phyloP scores from a whole-genome alignment of 2,113 vertebrate genomes.

The Deroptyus accipitrinus region DNA sequence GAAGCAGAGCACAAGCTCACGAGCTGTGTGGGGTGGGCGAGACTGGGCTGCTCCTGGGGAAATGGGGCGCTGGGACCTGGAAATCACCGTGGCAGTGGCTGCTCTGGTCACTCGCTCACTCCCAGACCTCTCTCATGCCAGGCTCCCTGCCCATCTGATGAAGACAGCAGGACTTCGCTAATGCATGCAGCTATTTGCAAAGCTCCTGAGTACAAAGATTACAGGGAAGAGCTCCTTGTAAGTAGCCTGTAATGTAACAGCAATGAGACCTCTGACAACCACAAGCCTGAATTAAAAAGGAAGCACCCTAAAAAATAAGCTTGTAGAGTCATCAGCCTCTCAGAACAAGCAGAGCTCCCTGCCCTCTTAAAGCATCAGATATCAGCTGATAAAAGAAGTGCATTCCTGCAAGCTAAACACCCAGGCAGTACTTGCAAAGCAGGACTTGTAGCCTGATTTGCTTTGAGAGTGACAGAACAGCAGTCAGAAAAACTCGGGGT shows the following conservation, averaged over 20 bases:
- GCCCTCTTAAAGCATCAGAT: neutral
- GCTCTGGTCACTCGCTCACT: neutral
- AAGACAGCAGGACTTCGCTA: neutral
- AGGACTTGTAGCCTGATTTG: neutral
- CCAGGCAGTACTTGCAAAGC: neutral
- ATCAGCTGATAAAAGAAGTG: slow-evolving; percentile 9
- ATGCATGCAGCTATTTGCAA: neutral
- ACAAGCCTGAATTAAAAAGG: neutral
- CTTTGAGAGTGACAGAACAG: neutral
- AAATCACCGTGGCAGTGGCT: neutral
- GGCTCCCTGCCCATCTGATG: neutral
- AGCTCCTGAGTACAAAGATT: neutral
- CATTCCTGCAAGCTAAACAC: neutral
- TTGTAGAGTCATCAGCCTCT: neutral
- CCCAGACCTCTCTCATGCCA: neutral
- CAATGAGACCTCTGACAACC: neutral
- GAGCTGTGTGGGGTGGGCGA: neutral
- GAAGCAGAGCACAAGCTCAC: neutral
- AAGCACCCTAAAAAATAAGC: neutral
- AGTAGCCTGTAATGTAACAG: neutral
- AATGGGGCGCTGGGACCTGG: neutral
- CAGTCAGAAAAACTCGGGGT: neutral
- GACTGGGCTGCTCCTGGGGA: neutral
- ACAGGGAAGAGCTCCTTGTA: neutral
- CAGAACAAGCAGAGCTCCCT: neutral